Base-by-base conservation (phyloP, 2,113 vertebrate species). In the Pseudopodoces humilis region DNA sequence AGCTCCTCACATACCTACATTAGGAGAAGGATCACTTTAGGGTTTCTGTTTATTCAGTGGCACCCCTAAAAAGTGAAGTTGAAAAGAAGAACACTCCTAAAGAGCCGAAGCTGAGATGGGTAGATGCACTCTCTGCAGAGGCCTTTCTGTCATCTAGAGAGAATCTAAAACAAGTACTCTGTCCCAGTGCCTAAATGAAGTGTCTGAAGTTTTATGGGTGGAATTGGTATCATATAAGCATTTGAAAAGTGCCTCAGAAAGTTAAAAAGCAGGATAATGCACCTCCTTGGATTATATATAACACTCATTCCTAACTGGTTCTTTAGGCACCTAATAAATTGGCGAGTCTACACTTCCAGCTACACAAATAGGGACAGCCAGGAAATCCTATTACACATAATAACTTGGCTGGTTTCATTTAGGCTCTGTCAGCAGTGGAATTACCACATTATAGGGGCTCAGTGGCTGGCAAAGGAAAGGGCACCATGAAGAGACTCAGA, bases 381-480 rank as follows among this genome's bases (percentile, higher is more conserved):
- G 70, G 84, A 92, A 94, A 94, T 80, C 76, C 56, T 84, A 33
- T 37, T 46, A 65, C 22, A n/a, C 28, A 15, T 82, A 56, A 11
- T 15, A 91, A 76, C 49, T 53, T 78, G 58, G 46, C 76, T 82
- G 83, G 62, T 53, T 91, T 82, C 49, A 43, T 60, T 78, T 65
- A 62, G 70, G 59, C 55, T 79, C 60, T 60, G 43, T 65, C 64
- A 95, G 88, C 81, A 84, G 56, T 77, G n/a, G n/a, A 92, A 79
- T 87, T 79, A 68, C 28, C 56, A 68, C 63, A 33, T 56, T 69
- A 56, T 49, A 87, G 39, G 55, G 23, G 62, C 60, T 86, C 65
- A 77, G 52, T 52, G 77, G 9, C 81, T 84, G 77, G 53, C 69
- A 96, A 86, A 86, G 72, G n/a, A 88, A 83, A 92, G 44, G n/a